phyloP scores from a whole-genome alignment of 2,113 vertebrate species.

The Gallinago media region DNA sequence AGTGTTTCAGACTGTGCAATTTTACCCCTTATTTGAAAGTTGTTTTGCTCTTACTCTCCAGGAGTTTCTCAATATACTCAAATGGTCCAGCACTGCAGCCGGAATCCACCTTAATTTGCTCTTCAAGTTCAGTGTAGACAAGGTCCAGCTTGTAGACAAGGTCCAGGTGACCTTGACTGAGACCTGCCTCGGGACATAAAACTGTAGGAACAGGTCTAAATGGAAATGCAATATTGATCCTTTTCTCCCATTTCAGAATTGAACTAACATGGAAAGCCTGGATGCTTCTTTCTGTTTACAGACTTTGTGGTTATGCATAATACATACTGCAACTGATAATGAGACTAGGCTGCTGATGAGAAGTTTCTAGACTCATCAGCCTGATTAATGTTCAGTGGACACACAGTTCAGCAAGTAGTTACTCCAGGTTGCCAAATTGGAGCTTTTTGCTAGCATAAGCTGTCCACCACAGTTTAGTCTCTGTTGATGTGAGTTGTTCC shows the following conservation, averaged over 20 bases:
- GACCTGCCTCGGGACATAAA: conserved; percentile 15
- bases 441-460: neutral
- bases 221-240: neutral
- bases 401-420: neutral
- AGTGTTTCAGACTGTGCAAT: neutral
- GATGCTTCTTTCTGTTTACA: neutral
- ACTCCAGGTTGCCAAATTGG: neutral
- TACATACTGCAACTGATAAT: neutral
- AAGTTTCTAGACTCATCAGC: neutral
- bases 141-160: neutral
- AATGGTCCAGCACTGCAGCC: neutral
- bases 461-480: neutral
- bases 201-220: conserved; percentile 20
- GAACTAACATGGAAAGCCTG: neutral
- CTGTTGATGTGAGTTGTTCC: neutral
- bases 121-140: neutral
- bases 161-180: neutral
- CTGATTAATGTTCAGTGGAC: neutral
- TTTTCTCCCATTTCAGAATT: neutral
- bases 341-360: neutral
- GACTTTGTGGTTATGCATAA: neutral
- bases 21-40: neutral
- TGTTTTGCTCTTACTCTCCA: neutral
- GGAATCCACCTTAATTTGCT: neutral
- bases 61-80: neutral